Conservation (phyloP, 2,113 vertebrate genomes). For the Hemicordylus capensis region DNA sequence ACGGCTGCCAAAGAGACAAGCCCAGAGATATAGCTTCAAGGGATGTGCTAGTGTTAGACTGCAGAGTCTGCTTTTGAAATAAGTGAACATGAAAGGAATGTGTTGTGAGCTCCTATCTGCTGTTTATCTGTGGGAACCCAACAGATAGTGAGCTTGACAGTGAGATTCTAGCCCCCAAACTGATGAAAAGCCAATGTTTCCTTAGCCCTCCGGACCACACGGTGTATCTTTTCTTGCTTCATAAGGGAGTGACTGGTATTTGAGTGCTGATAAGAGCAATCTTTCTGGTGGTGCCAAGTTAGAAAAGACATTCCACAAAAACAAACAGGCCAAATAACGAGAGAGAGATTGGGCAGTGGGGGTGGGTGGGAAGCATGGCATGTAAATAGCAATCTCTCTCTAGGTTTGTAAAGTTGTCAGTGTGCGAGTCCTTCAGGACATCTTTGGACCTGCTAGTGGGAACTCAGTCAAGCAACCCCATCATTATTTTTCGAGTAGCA, state of each 20-base stretch:
- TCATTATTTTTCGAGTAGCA: background rate
- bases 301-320: slow-evolving; percentile 80
- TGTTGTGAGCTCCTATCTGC: slow-evolving; percentile 69
- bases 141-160: slow-evolving; percentile 78
- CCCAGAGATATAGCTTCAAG: slow-evolving; percentile 60
- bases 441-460: background rate
- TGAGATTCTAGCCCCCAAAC: slow-evolving; percentile 77
- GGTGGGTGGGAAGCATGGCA: background rate
- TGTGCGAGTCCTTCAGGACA: slow-evolving; percentile 19
- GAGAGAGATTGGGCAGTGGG: slow-evolving; percentile 44
- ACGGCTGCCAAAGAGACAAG: slow-evolving; percentile 62
- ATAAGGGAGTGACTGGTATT: slow-evolving; percentile 84
- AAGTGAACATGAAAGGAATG: slow-evolving; percentile 80
- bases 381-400: background rate
- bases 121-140: slow-evolving; percentile 75
- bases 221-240: slow-evolving; percentile 77
- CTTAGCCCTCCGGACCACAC: slow-evolving; percentile 61
- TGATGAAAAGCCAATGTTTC: slow-evolving; percentile 78
- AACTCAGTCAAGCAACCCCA: background rate
- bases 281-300: slow-evolving; percentile 72
- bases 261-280: slow-evolving; percentile 81
- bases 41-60: slow-evolving; percentile 64
- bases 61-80: slow-evolving; percentile 69
- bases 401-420: background rate
- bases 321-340: slow-evolving; percentile 52